Percentiles rank a stretch among this genome's conserved stretches.
Evolutionary conservation across 2,113 vertebrate species (phyloP).

Genomic region (Myiagra hebetior): DNA sequence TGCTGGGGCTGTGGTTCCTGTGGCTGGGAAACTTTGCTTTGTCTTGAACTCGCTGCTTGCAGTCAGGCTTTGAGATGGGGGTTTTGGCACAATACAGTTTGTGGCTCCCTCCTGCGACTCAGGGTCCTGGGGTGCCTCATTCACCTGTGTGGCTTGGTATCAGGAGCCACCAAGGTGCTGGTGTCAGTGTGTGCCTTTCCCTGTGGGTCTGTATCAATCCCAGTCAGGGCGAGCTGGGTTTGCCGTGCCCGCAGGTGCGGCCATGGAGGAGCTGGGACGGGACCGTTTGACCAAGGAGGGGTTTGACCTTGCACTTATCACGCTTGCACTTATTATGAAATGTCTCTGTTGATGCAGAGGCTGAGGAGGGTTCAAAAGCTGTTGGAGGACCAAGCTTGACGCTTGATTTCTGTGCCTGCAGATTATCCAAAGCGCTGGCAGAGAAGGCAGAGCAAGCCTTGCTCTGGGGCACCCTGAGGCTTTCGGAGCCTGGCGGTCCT

Average conservation of each 20-base stretch:
- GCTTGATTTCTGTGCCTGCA: background rate
- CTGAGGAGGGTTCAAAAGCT: background rate
- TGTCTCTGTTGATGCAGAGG: background rate
- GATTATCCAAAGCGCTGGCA: background rate
- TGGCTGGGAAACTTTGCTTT: rapidly evolving
- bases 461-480: rapidly evolving
- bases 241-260: rapidly evolving
- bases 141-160: background rate
- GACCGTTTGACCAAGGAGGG: background rate
- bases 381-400: background rate
- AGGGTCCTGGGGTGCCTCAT: background rate
- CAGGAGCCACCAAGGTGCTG: background rate
- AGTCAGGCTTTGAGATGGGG: background rate
- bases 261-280: rapidly evolving
- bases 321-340: background rate
- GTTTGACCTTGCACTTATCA: background rate
- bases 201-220: background rate
- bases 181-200: background rate
- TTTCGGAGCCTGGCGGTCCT: rapidly evolving
- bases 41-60: background rate
- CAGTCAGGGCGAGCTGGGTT: rapidly evolving
- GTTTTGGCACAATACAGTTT: background rate
- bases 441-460: background rate
- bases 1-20: background rate
- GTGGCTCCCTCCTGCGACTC: background rate